Conservation (phyloP, 2,113 vertebrate species). For the Poeciliopsis prolifica region DNA sequence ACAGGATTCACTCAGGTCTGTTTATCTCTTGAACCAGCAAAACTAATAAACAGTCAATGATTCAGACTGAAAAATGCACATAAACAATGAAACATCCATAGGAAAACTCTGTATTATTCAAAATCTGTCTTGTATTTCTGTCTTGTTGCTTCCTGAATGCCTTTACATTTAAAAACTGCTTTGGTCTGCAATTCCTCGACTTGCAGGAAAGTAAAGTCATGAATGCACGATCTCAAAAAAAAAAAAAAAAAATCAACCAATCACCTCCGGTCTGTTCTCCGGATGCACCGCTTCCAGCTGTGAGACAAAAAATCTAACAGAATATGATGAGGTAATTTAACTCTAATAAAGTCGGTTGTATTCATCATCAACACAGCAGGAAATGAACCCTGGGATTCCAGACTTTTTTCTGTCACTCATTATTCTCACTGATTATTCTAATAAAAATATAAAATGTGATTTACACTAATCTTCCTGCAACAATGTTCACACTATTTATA, state of each 20-base stretch:
- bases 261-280: not conserved
- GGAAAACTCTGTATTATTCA: not conserved
- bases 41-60: not conserved
- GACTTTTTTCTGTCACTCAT: not conserved
- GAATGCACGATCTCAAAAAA: not conserved
- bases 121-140: not conserved
- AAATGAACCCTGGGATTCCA: not conserved
- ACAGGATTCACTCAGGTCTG: not conserved
- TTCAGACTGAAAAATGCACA: not conserved
- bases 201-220: not conserved
- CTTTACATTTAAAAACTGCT: not conserved
- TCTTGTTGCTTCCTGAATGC: not conserved
- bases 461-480: slow-evolving; percentile 1
- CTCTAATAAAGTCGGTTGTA: slow-evolving; percentile 5
- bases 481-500: not conserved
- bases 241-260: not conserved
- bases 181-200: not conserved
- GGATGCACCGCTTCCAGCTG: not conserved
- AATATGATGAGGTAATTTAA: slow-evolving; percentile 2
- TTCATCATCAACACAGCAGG: slow-evolving; percentile 19
- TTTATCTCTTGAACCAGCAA: not conserved
- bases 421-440: slow-evolving; percentile 10
- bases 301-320: not conserved
- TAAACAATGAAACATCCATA: not conserved
- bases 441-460: slow-evolving; percentile 1